A percentile compares a stretch with the other conserved stretches of the same genome.
These are phyloP conservation scores for Iselma pallidipennis DNA, from an alignment of 2,888 invertebrate genomes.

Conservation along the genomic window DNA sequence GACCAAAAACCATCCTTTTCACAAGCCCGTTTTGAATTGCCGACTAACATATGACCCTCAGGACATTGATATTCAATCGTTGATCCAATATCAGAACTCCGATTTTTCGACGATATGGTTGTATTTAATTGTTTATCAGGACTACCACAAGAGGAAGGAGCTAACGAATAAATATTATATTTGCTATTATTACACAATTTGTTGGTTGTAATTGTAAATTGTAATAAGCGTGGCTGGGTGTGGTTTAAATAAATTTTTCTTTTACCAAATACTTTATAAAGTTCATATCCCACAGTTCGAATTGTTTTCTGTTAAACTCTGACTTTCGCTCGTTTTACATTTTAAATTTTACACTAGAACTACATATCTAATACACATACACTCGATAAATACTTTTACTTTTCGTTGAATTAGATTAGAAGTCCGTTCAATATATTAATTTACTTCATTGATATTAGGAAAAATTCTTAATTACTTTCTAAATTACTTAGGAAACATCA, in stretches of 20 bases:
- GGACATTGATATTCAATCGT: slow-evolving; percentile 78
- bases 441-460: too few relatives aligned
- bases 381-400: slow-evolving; percentile 9
- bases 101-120: slow-evolving; percentile 69
- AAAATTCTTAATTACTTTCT: too few relatives aligned
- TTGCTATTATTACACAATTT: background rate
- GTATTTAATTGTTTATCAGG: slow-evolving; percentile 85
- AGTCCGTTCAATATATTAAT: too few relatives aligned
- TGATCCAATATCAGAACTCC: slow-evolving; percentile 68
- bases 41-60: slow-evolving; percentile 78
- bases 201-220: background rate
- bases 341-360: slow-evolving; percentile 5
- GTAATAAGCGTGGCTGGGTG: slow-evolving; percentile 16
- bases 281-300: slow-evolving; percentile 16
- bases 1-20: slow-evolving; percentile 81
- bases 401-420: too few relatives aligned
- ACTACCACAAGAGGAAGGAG: slow-evolving; percentile 83
- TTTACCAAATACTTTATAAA: slow-evolving; percentile 7
- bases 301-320: background rate
- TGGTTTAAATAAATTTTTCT: slow-evolving; percentile 11
- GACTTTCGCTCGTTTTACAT: slow-evolving; percentile 13
- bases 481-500: too few relatives aligned
- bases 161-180: slow-evolving; percentile 56
- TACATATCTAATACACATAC: background rate
- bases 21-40: slow-evolving; percentile 70